Evolutionary conservation across 2,888 invertebrate genomes (phyloP), one percentile per base, ranked within the genome.

Genomic region (Diaperis boleti): DNA sequence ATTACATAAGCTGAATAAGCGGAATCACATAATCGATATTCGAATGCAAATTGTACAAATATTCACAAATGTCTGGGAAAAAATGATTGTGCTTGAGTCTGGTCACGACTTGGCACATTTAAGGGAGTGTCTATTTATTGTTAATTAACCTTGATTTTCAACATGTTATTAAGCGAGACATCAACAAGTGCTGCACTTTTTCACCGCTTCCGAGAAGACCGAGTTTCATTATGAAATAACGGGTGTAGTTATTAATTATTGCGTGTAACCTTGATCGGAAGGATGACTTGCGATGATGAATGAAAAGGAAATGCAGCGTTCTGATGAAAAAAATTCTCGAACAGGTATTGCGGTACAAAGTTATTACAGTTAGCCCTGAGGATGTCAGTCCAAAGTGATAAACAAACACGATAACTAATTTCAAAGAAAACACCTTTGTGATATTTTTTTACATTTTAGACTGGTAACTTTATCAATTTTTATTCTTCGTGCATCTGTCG

Each of bases 101-200:
- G 39, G 54, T 54, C 54, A 54, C 54, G 54, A 54, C 42, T 41
- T n/a, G n/a, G n/a, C n/a, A n/a, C n/a, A n/a, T n/a, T n/a, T 54
- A 29, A 54, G 42, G 54, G 54, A 8, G 54, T 42, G 54, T 18
- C 20, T 26, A 39, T 3, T 3, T 11, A 17, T 37, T 39, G 14
- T 26, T 26, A 2, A 37, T 37, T 50, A 41, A 14, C 54, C 54
- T 54, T 54, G 42, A 41, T 31, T 29, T 49, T 33, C 33, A 11
- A 31, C n/a, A n/a, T n/a, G n/a, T n/a, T n/a, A n/a, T n/a, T n/a
- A n/a, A n/a, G n/a, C n/a, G n/a, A n/a, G 10, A 17, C 20, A 33
- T 37, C 39, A 11, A 22, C 26, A 45, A 18, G n/a, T 18, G 31
- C 10, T 35, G 8, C 8, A 33, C n/a, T 35, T 49, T 33, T 35